phyloP scores from a whole-genome alignment of 2,797 vertebrate species.

The Rhinophrynus dorsalis region DNA sequence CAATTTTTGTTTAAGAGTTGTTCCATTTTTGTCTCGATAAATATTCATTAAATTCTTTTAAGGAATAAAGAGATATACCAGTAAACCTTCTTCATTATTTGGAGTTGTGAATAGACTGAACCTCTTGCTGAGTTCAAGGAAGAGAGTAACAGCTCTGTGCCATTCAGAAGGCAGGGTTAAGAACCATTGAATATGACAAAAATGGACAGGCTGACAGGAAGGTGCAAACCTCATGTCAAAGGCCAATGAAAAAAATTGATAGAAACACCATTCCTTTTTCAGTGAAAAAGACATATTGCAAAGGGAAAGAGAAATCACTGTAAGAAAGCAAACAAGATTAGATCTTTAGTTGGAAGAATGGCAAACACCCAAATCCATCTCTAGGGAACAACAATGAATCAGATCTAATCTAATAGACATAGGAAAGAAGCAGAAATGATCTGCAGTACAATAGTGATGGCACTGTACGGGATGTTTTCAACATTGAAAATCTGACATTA shows the following conservation, averaged over 20 bases:
- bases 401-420: not conserved
- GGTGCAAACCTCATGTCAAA: not conserved
- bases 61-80: no score
- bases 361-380: constrained; percentile 7
- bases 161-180: constrained; percentile 12
- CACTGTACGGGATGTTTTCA: not conserved
- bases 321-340: constrained; percentile 36
- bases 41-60: no score
- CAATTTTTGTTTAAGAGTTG: no score
- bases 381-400: constrained; percentile 23
- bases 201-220: constrained; percentile 31
- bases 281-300: not conserved
- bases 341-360: constrained; percentile 23
- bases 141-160: not conserved
- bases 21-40: no score
- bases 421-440: not conserved
- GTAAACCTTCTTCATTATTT: not conserved
- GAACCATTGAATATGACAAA: constrained; percentile 13
- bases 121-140: not conserved
- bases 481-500: constrained; percentile 13
- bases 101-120: not conserved
- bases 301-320: constrained; percentile 20
- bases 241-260: constrained; percentile 18
- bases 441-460: constrained; percentile 10
- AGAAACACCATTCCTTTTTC: not conserved